phyloP scores from a whole-genome alignment of 2,888 invertebrate genomes.

The Patella caerulea region DNA sequence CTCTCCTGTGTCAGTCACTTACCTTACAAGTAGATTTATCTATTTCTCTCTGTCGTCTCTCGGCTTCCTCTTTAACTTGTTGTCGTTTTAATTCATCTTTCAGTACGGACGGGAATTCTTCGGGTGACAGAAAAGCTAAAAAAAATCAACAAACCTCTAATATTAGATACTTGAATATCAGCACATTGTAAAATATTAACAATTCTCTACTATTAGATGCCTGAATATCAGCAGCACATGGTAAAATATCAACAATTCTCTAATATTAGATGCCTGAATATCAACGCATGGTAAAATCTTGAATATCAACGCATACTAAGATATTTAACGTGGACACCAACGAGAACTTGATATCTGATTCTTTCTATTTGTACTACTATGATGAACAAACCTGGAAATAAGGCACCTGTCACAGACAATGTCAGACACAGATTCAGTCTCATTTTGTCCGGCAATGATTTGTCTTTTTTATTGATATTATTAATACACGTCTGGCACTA shows the following conservation, averaged over 20 bases:
- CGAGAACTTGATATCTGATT: no score
- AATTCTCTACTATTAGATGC: neutral
- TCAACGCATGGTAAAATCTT: no score
- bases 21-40: slow-evolving; percentile 77
- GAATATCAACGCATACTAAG: no score
- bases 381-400: no score
- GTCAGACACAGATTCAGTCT: no score
- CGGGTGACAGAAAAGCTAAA: slow-evolving; percentile 68
- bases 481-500: no score
- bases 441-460: no score
- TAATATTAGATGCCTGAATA: neutral
- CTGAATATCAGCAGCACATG: neutral
- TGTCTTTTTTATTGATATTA: no score
- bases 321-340: no score
- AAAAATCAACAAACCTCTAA: neutral
- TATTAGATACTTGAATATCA: neutral
- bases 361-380: no score
- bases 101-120: slow-evolving; percentile 85
- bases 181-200: no score
- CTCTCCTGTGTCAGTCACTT: slow-evolving; percentile 12
- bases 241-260: neutral
- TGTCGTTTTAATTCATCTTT: slow-evolving; percentile 78
- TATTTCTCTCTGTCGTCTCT: slow-evolving; percentile 76
- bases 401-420: no score
- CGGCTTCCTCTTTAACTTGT: slow-evolving; percentile 79